phyloP scores from a whole-genome alignment of 2,113 vertebrate species.

The Rhabdornis inornatus region DNA sequence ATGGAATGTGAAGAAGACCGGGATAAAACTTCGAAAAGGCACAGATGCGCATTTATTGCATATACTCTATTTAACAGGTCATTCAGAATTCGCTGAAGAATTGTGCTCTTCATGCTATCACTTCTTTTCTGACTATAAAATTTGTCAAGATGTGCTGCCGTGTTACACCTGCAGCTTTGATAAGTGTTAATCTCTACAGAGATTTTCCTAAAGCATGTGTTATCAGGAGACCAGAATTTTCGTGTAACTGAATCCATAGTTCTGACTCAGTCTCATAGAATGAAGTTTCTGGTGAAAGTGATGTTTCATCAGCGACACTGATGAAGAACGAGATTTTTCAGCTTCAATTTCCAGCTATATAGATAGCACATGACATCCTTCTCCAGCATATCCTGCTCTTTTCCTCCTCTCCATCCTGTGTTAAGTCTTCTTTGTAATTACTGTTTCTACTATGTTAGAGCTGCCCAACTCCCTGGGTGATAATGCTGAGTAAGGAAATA shows the following conservation, averaged over 20 bases:
- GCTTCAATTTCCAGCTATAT: neutral
- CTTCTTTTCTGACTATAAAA: neutral
- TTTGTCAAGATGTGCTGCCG: neutral
- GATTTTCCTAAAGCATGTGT: neutral
- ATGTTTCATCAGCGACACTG: neutral
- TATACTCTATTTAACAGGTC: neutral
- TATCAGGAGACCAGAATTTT: neutral
- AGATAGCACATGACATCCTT: neutral
- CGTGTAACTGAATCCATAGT: neutral
- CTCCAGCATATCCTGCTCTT: neutral
- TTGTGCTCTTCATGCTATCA: neutral
- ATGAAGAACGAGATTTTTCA: neutral
- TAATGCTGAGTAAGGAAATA: neutral
- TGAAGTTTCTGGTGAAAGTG: neutral
- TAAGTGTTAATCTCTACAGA: neutral
- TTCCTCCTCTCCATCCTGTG: neutral
- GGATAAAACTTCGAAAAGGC: neutral
- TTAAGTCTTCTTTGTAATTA: neutral
- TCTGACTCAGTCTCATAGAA: neutral
- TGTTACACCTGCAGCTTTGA: neutral
- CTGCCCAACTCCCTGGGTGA: neutral
- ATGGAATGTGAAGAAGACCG: neutral
- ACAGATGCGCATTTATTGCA: neutral
- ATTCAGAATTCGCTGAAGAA: neutral
- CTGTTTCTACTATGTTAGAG: neutral